Conservation (phyloP, 2,113 vertebrate species). For the Notothenia rossii region DNA sequence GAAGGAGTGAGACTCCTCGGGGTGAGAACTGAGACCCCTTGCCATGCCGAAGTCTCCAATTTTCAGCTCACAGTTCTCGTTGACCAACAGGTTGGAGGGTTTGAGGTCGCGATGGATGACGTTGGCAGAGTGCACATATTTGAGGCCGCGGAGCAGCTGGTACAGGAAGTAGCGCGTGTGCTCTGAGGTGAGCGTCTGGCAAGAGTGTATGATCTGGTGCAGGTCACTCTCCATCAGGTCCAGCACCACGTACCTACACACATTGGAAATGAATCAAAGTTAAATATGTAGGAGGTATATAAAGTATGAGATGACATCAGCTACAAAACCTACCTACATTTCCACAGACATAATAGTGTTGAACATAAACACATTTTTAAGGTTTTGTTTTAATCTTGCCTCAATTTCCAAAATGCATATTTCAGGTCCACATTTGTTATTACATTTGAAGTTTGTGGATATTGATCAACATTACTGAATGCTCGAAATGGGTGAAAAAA, state of each 20-base stretch:
- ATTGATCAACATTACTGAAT: neutral
- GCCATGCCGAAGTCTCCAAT: constrained; percentile 99
- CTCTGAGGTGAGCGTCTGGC: constrained; percentile 90
- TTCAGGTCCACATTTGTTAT: neutral
- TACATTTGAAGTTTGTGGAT: neutral
- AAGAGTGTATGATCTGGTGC: constrained; percentile 97
- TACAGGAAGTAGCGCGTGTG: constrained; percentile 97
- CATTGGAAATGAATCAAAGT: neutral
- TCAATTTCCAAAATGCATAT: neutral
- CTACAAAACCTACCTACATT: neutral
- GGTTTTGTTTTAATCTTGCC: neutral
- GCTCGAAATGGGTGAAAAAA: neutral
- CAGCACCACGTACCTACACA: constrained; percentile 92
- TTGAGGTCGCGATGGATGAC: constrained; percentile 98
- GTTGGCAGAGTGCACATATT: constrained; percentile 97
- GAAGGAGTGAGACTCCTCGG: constrained; percentile 90
- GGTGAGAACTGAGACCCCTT: constrained; percentile 88
- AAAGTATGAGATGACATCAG: neutral
- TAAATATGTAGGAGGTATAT: neutral
- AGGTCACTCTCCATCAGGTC: constrained; percentile 99
- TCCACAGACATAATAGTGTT: neutral
- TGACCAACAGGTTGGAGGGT: constrained; percentile 94
- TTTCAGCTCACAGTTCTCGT: constrained; percentile 98
- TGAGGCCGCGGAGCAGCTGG: constrained; percentile 95
- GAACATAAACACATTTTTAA: neutral